Evolutionary conservation across 92 coral and sea anemone species (phyloP), one percentile per base, ranked within the genome.

Genomic region (Heteractis magnifica): DNA sequence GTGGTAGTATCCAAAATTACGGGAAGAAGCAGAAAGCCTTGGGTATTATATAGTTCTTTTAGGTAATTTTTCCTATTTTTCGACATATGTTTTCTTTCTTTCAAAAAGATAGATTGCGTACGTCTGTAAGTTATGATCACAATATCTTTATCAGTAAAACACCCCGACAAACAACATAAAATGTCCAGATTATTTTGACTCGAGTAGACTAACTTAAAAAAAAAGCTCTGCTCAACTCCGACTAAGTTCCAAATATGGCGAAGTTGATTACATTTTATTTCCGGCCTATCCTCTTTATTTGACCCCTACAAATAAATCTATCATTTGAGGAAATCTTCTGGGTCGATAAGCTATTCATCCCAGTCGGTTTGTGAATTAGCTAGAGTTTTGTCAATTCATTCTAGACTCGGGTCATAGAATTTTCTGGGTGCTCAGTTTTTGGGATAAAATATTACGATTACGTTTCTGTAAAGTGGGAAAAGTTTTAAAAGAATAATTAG

Each of bases 251-350:
- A 75, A 74, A 84, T 84, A 84, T 59, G 87, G 87, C 16, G 58
- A 84, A 52, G 26, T 51, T 51, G 49, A 12, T 26, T 16, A 62
- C 15, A 72, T 76, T 62, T 58, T 55, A 73, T 76, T 84, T 84
- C 87, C 87, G 87, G 87, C 87, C 87, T 16, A 84, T 59, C 87
- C 87, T 76, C 49, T 49, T 6, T 59, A 62, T 74, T 73, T 82
- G 71, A 73, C 71, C 76, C 56, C 10, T 19, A 49, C 52, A 74
- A 74, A 74, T 18, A 65, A 34, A 65, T 65, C 84, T 50, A 81
- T 81, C 84, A 65, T 6, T 59, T 50, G 70, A 80, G 83, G 51
- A 80, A 80, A 80, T 80, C 83, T 80, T 80, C 76, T 64, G 70
- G 74, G 71, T 64, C 75, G 74, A 52, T 76, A 76, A 52, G 79